Evolutionary conservation across 2,113 vertebrate genomes (phyloP), one percentile per base, ranked within the genome.

Genomic region (Egretta garzetta): DNA sequence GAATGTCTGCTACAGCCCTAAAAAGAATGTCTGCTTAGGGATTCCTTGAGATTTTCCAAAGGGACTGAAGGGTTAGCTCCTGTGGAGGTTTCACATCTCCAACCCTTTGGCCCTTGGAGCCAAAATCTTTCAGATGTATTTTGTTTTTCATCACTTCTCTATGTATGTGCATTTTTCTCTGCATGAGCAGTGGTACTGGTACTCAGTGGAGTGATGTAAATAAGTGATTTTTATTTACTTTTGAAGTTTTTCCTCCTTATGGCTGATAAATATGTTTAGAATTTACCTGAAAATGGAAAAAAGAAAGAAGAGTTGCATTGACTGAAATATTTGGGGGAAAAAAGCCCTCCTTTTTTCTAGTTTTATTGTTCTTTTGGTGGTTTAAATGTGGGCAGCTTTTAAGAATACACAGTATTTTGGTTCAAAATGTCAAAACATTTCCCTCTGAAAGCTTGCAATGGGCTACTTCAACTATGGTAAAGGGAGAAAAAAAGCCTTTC

Each of bases 331-430:
- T 89, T 50, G 2, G 16, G 9, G 1, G 5, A 47, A 56, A 18
- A 11, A 2, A 0, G 10, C 4, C 5, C 1, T 3, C 4, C n/a
- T 39, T 76, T 76, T 49, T 83, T 18, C 16, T 19, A 6, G 1
- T 39, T 89, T 77, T 56, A 12, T 39, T 81, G 13, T 5, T 52
- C 6, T 70, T 62, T 53, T 2, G 10, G 6, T 17, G 4, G 24
- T 43, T 71, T 63, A 15, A 27, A 68, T 14, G 27, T 33, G 17
- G 23, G 15, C 1, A 73, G 2, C 20, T 62, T 60, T 77, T 70
- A 55, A 76, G 39, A 62, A n/a, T 20, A 20, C 13, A 6, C 4
- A 17, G 4, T 68, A 45, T 73, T 95, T 88, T 41, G 14, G 17
- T 76, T 33, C 43, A 53, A 43, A 82, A 30, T 71, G 23, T 59